These are phyloP conservation scores for Anthopleura sola DNA, from an alignment of 64 coral and sea anemone species.

Conservation along the genomic window DNA sequence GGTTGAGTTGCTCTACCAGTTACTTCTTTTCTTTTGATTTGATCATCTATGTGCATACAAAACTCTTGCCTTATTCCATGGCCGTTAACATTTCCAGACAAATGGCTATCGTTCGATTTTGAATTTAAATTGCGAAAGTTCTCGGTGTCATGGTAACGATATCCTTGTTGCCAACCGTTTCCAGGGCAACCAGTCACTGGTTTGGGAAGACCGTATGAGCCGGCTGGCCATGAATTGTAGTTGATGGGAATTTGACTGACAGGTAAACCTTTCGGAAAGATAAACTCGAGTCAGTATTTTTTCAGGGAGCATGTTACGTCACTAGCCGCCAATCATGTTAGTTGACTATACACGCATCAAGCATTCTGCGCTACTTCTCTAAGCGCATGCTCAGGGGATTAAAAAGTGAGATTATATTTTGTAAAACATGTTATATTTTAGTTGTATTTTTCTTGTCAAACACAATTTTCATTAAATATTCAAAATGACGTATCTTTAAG, in stretches of 20 bases:
- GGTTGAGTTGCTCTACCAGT: neutral
- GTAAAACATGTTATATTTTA: no score
- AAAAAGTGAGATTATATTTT: no score
- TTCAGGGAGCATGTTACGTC: no score
- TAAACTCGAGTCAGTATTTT: no score
- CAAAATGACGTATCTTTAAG: no score
- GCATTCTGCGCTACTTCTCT: no score
- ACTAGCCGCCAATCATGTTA: no score
- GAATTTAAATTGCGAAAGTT: slow-evolving; percentile 68
- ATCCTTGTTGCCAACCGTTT: slow-evolving; percentile 71
- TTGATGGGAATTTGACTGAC: neutral
- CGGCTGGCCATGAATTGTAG: slow-evolving; percentile 63
- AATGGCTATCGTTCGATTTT: slow-evolving; percentile 67
- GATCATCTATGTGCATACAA: slow-evolving; percentile 41
- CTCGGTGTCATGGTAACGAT: slow-evolving; percentile 86
- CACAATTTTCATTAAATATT: no score
- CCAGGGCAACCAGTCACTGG: slow-evolving; percentile 64
- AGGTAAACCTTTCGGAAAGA: slow-evolving; percentile 16
- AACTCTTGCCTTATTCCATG: slow-evolving; percentile 86
- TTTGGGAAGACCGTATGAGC: slow-evolving; percentile 75
- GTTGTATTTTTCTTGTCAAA: no score
- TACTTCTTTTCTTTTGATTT: neutral
- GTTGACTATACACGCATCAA: no score
- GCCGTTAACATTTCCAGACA: slow-evolving; percentile 55
- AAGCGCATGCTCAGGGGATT: no score